phyloP scores from a whole-genome alignment of 2,797 vertebrate species.

The Sebastes trivittatus region DNA sequence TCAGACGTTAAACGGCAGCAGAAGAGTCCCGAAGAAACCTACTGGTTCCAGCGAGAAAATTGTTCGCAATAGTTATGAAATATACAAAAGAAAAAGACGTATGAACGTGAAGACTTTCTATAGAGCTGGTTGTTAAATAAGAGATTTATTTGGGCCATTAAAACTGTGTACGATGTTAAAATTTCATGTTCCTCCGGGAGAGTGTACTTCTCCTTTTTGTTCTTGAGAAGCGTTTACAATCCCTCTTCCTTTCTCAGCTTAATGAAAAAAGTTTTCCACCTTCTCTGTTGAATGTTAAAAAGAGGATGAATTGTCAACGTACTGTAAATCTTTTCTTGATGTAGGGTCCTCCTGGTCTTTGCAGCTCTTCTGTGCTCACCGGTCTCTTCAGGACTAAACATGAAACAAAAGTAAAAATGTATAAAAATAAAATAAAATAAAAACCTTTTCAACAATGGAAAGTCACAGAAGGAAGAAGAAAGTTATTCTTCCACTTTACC shows the following conservation, averaged over 20 bases:
- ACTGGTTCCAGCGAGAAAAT: background rate
- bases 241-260: no score
- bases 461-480: background rate
- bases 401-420: background rate
- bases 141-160: background rate
- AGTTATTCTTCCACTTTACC: no score
- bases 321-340: slow-evolving; percentile 88
- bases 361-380: slow-evolving; percentile 88
- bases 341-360: slow-evolving; percentile 86
- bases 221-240: background rate
- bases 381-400: slow-evolving; percentile 85
- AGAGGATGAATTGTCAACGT: slow-evolving; percentile 36
- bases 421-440: no score
- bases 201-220: background rate
- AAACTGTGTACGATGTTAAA: background rate
- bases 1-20: background rate
- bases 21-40: background rate
- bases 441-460: background rate
- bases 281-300: background rate
- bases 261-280: accelerated
- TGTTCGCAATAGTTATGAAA: background rate
- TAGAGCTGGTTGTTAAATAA: background rate
- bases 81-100: background rate
- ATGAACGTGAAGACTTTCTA: background rate
- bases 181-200: background rate